Conservation (phyloP, 2,888 invertebrate genomes). For the Himalopsyche kuldschensis region DNA sequence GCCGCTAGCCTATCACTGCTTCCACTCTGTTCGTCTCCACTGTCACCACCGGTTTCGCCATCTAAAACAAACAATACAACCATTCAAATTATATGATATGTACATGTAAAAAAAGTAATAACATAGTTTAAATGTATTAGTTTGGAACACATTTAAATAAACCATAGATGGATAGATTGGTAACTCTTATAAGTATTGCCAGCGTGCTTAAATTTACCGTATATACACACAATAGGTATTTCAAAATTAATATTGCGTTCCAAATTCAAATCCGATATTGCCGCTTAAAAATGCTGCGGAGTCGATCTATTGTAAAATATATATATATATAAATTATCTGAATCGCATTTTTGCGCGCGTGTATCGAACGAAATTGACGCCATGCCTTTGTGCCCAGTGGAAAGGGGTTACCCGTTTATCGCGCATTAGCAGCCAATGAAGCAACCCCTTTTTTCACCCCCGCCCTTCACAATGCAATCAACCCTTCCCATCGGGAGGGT, state of each 20-base stretch:
- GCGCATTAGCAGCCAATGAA: slow-evolving; percentile 43
- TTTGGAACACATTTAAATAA: too few relatives aligned
- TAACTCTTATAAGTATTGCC: too few relatives aligned
- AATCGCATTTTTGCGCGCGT: not conserved
- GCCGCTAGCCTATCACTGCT: slow-evolving; percentile 60
- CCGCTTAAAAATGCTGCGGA: not conserved
- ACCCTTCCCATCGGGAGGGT: slow-evolving; percentile 28
- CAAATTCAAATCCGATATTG: not conserved
- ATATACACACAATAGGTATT: too few relatives aligned
- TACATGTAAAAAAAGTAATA: too few relatives aligned
- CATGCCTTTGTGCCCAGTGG: not conserved
- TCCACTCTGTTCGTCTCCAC: slow-evolving; percentile 64
- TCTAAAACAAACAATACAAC: slow-evolving; percentile 50
- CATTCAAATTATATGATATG: too few relatives aligned
- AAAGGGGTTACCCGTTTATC: slow-evolving; percentile 42
- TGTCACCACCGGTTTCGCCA: slow-evolving; percentile 63
- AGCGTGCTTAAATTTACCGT: too few relatives aligned
- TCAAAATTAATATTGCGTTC: too few relatives aligned
- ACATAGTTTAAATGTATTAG: too few relatives aligned
- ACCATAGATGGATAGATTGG: too few relatives aligned
- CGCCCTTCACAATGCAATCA: slow-evolving; percentile 10
- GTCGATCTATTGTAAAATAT: not conserved
- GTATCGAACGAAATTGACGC: not conserved
- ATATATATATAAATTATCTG: not conserved
- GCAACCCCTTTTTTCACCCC: slow-evolving; percentile 42